A percentile compares a stretch with the other conserved stretches of the same genome.
Evolutionary conservation across 2,113 vertebrate genomes (phyloP).

Genomic region (Pangasianodon hypophthalmus): DNA sequence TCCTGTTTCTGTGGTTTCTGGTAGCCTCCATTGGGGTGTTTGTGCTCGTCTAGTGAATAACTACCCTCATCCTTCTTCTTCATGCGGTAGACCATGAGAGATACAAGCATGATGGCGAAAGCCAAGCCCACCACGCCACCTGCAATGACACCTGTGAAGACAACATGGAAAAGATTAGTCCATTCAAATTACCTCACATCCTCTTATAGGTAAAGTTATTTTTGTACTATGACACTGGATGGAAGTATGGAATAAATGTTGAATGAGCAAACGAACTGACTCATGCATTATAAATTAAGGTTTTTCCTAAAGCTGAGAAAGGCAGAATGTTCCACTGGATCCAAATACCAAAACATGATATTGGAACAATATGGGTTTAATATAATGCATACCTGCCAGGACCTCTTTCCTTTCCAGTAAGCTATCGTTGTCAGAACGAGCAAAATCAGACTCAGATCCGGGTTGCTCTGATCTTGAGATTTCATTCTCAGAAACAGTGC

Average conservation of each 20-base stretch:
- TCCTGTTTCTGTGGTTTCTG: slow-evolving; percentile 80
- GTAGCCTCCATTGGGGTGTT: slow-evolving; percentile 82
- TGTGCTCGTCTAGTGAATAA: slow-evolving; percentile 85
- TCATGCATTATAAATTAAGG: slow-evolving; percentile 6
- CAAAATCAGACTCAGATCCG: not conserved
- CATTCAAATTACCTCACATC: not conserved
- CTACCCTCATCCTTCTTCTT: slow-evolving; percentile 90
- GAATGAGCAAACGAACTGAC: slow-evolving; percentile 4
- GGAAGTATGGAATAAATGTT: slow-evolving; percentile 21
- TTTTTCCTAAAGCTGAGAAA: not conserved
- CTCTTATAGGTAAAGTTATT: not conserved
- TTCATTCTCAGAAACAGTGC: slow-evolving; percentile 12
- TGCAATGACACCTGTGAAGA: slow-evolving; percentile 78
- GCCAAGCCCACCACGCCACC: slow-evolving; percentile 82
- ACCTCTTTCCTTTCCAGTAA: slow-evolving; percentile 85
- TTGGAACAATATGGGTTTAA: not conserved
- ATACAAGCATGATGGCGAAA: slow-evolving; percentile 80
- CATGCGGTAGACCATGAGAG: slow-evolving; percentile 86
- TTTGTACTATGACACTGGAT: not conserved
- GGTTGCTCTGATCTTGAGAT: not conserved
- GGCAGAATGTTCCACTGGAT: slow-evolving; percentile 1
- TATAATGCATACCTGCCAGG: slow-evolving; percentile 74
- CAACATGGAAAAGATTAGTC: not conserved
- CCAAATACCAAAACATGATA: not conserved
- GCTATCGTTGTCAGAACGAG: slow-evolving; percentile 61